Base-by-base conservation (phyloP, 2,888 invertebrate species). In the Phalera bucephala region DNA sequence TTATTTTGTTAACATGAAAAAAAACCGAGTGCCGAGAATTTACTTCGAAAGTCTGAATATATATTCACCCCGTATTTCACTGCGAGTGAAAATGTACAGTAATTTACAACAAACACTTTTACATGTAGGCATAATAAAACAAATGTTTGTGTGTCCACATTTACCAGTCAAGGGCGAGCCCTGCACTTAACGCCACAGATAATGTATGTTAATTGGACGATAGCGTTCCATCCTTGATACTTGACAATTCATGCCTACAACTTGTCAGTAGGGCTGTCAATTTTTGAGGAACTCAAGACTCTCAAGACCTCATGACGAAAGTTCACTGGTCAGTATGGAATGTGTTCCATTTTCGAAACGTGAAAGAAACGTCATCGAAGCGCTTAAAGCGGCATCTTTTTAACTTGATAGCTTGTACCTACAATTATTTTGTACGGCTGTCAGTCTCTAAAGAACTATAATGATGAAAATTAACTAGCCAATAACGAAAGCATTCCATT, bases 181-280 rank as follows among this genome's bases (percentile, higher is more conserved):
- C 66, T 72, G 70, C 65, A 67, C 72, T 73, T 63, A 59, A 48
- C 37, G 36, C 38, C 29, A 17, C 31, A 50, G 60, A 59, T 72
- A 70, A 71, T 69, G 46, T 47, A 66, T 63, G 69, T 49, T 72
- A 72, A 72, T 71, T 64, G 60, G 54, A 39, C 43, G 66, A 69
- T 64, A 65, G 50, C 51, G 52, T 44, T 39, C 45, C 40, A 51
- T 60, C 66, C 64, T 62, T 53, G 53, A 32, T 23, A 55, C 29
- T 36, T 30, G 15, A 9, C 36, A 34, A 50, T 51, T 53, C 40
- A 46, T 33, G 31, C 30, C 8, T 26, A 17, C 10, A 9, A 6
- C 19, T 19, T 7, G 7, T 11, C 8, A 29, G 14, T 19, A 29
- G 29, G 29, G 29, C 11, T 29, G 29, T 1, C 28, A 15, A 8